Evolutionary conservation across 2,888 invertebrate genomes (phyloP).

Genomic region (Lithosia quadra): DNA sequence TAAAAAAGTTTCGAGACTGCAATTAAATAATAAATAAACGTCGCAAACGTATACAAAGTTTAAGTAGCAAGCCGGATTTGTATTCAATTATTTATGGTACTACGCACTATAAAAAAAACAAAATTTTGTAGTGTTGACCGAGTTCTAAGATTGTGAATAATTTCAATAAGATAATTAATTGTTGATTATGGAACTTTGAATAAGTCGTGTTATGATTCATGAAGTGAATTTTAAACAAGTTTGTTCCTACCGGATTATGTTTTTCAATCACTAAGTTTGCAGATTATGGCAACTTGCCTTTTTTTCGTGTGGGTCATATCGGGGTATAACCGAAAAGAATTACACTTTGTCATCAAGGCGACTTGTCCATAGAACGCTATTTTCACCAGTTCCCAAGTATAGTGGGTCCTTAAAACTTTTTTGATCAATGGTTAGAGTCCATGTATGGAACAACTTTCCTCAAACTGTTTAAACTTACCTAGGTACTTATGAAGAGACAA

Average conservation of each 20-base stretch:
- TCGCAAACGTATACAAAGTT: constrained; percentile 26
- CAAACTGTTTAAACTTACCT: too few species aligned
- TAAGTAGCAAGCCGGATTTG: constrained; percentile 1
- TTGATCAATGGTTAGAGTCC: too few species aligned
- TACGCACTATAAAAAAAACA: not conserved
- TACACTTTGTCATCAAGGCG: not conserved
- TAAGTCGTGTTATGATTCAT: not conserved
- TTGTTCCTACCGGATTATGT: not conserved
- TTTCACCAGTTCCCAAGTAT: not conserved
- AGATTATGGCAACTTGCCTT: not conserved
- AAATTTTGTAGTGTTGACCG: not conserved
- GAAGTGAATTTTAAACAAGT: not conserved
- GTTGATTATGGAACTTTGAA: not conserved
- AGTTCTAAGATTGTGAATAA: constrained; percentile 2
- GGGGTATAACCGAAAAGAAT: not conserved
- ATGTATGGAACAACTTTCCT: too few species aligned
- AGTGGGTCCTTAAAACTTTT: too few species aligned
- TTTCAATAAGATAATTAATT: not conserved
- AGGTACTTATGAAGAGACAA: too few species aligned
- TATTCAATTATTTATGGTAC: not conserved
- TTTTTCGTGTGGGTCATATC: not conserved
- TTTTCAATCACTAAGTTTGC: not conserved
- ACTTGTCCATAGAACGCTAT: not conserved
- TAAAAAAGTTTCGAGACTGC: constrained; percentile 47
- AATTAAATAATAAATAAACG: constrained; percentile 43